These are phyloP conservation scores for Anadara kagoshimensis DNA, from an alignment of 1,140 invertebrate species.

Conservation along the genomic window DNA sequence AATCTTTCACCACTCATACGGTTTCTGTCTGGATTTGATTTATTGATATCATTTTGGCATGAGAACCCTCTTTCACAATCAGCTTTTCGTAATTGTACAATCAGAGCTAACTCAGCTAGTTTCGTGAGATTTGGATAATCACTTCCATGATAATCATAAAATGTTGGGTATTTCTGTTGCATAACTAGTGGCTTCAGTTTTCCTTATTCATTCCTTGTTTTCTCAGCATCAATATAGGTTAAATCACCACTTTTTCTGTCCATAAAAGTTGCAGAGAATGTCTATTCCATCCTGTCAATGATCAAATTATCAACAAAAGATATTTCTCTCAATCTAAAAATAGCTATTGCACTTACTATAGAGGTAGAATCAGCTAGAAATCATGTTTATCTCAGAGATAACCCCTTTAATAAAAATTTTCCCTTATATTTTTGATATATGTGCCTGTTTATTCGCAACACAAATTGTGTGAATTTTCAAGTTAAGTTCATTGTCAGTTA, in stretches of 20 bases:
- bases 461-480: too few relatives aligned
- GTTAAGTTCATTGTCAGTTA: too few relatives aligned
- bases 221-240: not conserved
- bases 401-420: too few relatives aligned
- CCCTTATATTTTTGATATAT: too few relatives aligned
- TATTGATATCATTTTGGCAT: conserved; percentile 1
- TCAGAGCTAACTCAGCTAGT: not conserved
- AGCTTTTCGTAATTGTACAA: not conserved
- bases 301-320: too few relatives aligned
- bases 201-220: conserved; percentile 1
- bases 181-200: not conserved
- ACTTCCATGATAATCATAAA: not conserved
- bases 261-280: not conserved
- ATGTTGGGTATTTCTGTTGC: not conserved
- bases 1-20: not conserved
- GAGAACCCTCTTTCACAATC: not conserved
- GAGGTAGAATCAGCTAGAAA: too few relatives aligned
- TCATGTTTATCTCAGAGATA: too few relatives aligned
- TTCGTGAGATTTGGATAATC: not conserved
- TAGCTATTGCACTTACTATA: too few relatives aligned
- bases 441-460: too few relatives aligned
- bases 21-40: not conserved
- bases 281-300: too few relatives aligned
- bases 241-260: not conserved
- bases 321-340: too few relatives aligned